Evolutionary conservation across 2,888 invertebrate genomes (phyloP).

Genomic region (Neoitamus cyanurus): DNA sequence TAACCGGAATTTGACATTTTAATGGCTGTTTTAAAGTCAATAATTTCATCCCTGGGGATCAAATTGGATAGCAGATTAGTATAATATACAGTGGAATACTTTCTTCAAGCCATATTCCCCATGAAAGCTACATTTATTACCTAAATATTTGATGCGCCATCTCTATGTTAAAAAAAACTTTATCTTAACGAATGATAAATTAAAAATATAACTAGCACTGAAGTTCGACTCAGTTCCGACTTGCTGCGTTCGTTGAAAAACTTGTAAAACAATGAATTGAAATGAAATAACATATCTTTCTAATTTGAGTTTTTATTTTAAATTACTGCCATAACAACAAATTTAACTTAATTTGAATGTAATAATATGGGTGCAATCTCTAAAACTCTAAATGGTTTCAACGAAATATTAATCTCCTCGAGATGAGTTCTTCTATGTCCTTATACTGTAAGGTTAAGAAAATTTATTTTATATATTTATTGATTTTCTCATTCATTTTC

Average conservation of each 20-base stretch:
- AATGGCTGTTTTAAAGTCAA: not conserved
- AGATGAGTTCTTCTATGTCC: not conserved
- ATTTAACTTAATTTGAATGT: not conserved
- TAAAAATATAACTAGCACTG: not conserved
- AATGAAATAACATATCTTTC: not conserved
- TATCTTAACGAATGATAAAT: not conserved
- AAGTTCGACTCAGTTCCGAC: not conserved
- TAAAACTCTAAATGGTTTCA: not conserved
- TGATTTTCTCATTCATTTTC: too few species aligned
- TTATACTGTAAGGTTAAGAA: not conserved
- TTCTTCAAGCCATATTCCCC: not conserved
- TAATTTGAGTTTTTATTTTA: not conserved
- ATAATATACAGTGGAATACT: not conserved
- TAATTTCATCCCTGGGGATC: not conserved
- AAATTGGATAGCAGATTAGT: not conserved
- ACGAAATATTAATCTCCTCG: not conserved
- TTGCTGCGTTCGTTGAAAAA: not conserved
- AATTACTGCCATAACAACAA: not conserved
- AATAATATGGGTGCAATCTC: not conserved
- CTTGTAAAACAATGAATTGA: not conserved
- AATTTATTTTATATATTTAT: not conserved
- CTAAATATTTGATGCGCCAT: not conserved
- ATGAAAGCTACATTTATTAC: not conserved
- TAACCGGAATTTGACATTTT: not conserved
- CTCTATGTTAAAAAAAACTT: not conserved